phyloP scores from a whole-genome alignment of 2,113 vertebrate genomes.

The Ptyas mucosa region DNA sequence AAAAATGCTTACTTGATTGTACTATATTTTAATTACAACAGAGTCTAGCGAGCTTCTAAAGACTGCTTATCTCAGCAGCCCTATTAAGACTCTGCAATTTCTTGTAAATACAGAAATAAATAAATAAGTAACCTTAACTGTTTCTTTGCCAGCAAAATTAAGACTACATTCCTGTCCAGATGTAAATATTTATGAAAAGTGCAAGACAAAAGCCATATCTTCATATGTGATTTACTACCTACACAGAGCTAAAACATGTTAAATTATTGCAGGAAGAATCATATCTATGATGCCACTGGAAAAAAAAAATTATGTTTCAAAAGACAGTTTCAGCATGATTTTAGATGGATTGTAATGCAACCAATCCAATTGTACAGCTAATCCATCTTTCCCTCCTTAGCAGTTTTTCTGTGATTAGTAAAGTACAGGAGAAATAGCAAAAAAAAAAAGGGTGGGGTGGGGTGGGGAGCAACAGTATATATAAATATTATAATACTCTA shows the following conservation, averaged over 20 bases:
- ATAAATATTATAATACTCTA: neutral
- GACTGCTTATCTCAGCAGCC: conserved; percentile 21
- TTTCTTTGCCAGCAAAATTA: neutral
- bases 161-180: neutral
- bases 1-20: conserved; percentile 21
- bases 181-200: neutral
- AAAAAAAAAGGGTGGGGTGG: neutral
- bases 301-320: neutral
- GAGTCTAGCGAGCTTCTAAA: conserved; percentile 8
- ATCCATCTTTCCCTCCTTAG: neutral
- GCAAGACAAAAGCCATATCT: neutral
- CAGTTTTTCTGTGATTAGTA: neutral
- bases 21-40: conserved; percentile 29
- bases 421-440: neutral
- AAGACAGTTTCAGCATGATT: neutral
- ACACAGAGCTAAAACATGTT: neutral
- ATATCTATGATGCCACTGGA: neutral
- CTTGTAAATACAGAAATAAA: conserved; percentile 11
- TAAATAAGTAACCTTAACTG: neutral
- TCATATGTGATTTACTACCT: neutral
- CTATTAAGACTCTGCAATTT: neutral
- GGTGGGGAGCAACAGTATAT: neutral
- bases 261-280: neutral
- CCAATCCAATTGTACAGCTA: neutral
- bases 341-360: neutral